Conservation (phyloP, 2,888 invertebrate genomes). For the Sussaba pulchella region DNA sequence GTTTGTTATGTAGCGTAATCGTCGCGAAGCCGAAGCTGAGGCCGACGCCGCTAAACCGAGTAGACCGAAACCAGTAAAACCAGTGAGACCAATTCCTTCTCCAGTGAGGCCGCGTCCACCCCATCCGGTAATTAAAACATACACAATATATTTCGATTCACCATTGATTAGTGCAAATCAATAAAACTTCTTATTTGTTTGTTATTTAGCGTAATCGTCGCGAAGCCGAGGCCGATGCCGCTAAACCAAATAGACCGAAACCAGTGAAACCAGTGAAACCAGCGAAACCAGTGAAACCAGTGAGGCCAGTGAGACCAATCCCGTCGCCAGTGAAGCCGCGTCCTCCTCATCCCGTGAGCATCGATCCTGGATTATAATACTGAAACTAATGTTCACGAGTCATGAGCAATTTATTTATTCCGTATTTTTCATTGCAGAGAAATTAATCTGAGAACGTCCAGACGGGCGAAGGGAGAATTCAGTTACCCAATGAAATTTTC, state of each 20-base stretch:
- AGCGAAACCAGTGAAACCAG: no score
- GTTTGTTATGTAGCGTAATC: constrained; percentile 53
- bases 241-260: constrained; percentile 26
- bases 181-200: constrained; percentile 1
- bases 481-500: background rate
- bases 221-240: constrained; percentile 37
- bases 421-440: constrained; percentile 9
- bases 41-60: constrained; percentile 24
- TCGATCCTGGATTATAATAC: no score
- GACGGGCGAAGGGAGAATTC: background rate
- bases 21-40: constrained; percentile 53
- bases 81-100: background rate
- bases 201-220: constrained; percentile 59
- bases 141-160: background rate
- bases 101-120: constrained; percentile 53
- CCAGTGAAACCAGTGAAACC: no score
- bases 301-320: constrained; percentile 19
- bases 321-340: constrained; percentile 58
- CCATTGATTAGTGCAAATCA: no score
- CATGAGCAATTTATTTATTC: no score
- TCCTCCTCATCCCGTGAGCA: constrained; percentile 66
- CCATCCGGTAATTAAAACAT: constrained; percentile 42
- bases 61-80: constrained; percentile 16
- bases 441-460: background rate
- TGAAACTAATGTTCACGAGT: no score